Evolutionary conservation across 2,888 invertebrate species (phyloP), one percentile per base, ranked within the genome.

Genomic region (Diloba caeruleocephala): DNA sequence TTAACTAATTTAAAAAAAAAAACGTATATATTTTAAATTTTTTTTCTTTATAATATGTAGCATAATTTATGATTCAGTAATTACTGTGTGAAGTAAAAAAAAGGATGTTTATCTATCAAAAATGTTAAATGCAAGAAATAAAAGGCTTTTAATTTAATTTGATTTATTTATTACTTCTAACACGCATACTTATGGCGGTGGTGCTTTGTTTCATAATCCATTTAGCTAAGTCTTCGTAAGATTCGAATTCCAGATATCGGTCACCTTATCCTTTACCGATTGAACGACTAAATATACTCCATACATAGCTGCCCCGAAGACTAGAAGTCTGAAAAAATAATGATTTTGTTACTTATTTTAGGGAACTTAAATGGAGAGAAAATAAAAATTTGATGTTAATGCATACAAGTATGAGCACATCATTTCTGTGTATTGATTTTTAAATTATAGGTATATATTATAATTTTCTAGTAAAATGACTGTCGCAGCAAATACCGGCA

Each of bases 281-380:
- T 23, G 25, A 1, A 37, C 26, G 2, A 13, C 14, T 23, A 23
- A 9, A 52, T 53, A 54, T 3, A 43, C 9, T 9, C 15, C 36
- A 10, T 23, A 38, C 4, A 17, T 15, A 7, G 37, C 21, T 6
- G 37, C 23, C 1, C 21, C 2, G 1, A 26, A 17, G 12, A 53
- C 1, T 13, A 42, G 4, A 9, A 50, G 7, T 10, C 54, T 54
- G 42, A 25, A 53, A 42, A 23, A 31, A 25, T 37, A 32, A 32
- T 3, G 1, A n/a, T 15, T 3, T 5, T 21, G 6, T 7, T 19
- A 3, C 5, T 19, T 19, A 5, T 19, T 17, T 10, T 9, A 17
- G n/a, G 3, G 4, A n/a, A 10, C n/a, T n/a, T n/a, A 5, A 1
- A 19, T 2, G 3, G 10, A n/a, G 19, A 33, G 6, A 3, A 10